Conservation (phyloP, 30 jellyfish, hydroid and myxozoan species). For the Aurelia aurita complex sp. Pacific region DNA sequence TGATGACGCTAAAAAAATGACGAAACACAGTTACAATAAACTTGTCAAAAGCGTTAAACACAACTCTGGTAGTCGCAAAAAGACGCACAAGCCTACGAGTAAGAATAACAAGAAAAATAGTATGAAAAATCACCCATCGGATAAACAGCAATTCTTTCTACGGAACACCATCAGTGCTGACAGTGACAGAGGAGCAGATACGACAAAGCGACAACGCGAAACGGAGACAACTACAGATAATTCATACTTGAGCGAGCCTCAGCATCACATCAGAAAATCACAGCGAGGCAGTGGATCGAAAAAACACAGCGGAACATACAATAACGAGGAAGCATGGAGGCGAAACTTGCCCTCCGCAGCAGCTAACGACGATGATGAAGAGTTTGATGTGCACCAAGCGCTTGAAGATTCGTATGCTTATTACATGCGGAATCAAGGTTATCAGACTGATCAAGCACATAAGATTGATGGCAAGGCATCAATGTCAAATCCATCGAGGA, state of each 20-base stretch:
- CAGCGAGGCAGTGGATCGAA: too few relatives aligned
- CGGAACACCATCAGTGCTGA: conserved; percentile 26
- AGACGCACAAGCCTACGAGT: background rate
- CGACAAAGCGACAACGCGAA: background rate
- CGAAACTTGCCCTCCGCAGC: too few relatives aligned
- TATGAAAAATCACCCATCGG: background rate
- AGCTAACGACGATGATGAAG: too few relatives aligned
- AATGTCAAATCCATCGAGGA: background rate
- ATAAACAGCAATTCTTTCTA: conserved; percentile 44
- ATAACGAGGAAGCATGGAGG: too few relatives aligned
- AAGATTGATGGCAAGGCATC: background rate
- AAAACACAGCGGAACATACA: too few relatives aligned
- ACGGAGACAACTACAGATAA: background rate
- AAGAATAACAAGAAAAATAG: background rate
- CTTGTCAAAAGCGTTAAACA: background rate
- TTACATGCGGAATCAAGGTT: background rate
- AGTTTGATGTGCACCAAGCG: background rate
- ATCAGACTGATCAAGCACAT: background rate
- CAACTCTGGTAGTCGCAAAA: background rate
- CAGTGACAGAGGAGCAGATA: background rate
- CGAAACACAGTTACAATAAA: conserved; percentile 16
- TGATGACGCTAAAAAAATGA: conserved; percentile 3
- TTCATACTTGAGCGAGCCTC: too few relatives aligned
- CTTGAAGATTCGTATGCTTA: background rate
- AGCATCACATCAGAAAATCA: too few relatives aligned